phyloP scores from a whole-genome alignment of 2,888 invertebrate genomes.

The Macrosoma leucophasiata region DNA sequence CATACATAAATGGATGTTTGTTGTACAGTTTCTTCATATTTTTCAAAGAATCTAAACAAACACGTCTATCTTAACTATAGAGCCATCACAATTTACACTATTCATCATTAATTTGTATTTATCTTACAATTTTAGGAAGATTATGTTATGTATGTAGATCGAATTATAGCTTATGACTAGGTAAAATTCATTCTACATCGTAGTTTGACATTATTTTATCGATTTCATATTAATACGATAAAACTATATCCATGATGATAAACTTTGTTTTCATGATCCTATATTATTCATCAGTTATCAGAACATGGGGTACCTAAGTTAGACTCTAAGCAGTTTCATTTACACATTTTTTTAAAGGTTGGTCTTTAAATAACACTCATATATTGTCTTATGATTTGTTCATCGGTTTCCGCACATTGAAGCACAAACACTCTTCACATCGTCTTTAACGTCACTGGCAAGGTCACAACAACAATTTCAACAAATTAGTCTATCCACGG shows the following conservation, averaged over 20 bases:
- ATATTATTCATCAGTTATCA: constrained; percentile 11
- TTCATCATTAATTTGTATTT: constrained; percentile 40
- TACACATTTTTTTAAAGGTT: constrained; percentile 20
- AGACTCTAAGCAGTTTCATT: constrained; percentile 18
- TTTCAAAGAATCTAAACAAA: constrained; percentile 29
- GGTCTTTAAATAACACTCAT: constrained; percentile 23
- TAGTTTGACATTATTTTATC: constrained; percentile 41
- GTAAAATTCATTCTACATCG: constrained; percentile 63
- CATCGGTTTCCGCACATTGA: constrained; percentile 24
- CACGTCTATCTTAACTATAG: constrained; percentile 33
- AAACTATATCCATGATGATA: constrained; percentile 7
- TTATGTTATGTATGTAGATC: constrained; percentile 40
- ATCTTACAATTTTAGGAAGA: constrained; percentile 55
- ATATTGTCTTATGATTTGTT: constrained; percentile 17
- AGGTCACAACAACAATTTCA: constrained; percentile 60
- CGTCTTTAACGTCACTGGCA: constrained; percentile 45
- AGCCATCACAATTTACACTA: constrained; percentile 54
- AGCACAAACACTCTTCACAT: constrained; percentile 50
- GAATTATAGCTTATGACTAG: constrained; percentile 73
- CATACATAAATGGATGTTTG: too few relatives aligned
- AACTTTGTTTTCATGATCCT: constrained; percentile 5
- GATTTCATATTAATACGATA: constrained; percentile 26
- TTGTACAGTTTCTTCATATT: constrained; percentile 8
- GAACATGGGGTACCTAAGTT: constrained; percentile 12
- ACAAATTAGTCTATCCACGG: constrained; percentile 55